These are phyloP conservation scores for Allobates femoralis DNA, from an alignment of 2,797 vertebrate species.

Conservation along the genomic window DNA sequence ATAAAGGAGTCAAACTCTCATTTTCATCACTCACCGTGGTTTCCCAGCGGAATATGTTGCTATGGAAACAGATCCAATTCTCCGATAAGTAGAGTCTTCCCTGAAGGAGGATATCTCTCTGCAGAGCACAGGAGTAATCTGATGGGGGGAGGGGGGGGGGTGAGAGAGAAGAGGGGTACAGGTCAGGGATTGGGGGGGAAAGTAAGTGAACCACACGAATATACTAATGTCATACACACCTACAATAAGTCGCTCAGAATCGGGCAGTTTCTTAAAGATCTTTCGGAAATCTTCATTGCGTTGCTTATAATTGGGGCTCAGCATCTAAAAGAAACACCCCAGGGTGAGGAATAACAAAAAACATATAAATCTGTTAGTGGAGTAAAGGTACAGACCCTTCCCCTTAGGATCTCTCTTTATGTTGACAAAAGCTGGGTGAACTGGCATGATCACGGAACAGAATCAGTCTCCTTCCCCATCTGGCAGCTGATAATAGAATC, in stretches of 20 bases:
- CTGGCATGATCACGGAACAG: too few relatives aligned
- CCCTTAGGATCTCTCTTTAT: too few relatives aligned
- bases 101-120: constrained; percentile 91
- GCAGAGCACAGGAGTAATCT: constrained; percentile 93
- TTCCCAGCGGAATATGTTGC: constrained; percentile 96
- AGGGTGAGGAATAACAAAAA: constrained; percentile 25
- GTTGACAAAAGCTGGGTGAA: too few relatives aligned
- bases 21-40: constrained; percentile 80
- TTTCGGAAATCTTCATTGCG: constrained; percentile 91
- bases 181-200: not conserved
- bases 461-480: too few relatives aligned
- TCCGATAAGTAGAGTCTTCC: constrained; percentile 90
- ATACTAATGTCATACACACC: constrained; percentile 73
- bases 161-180: not conserved
- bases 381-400: not conserved
- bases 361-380: not conserved
- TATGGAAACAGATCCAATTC: constrained; percentile 94
- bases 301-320: constrained; percentile 92
- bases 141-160: constrained; percentile 49
- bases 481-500: too few relatives aligned
- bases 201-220: accelerated
- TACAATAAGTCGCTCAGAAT: constrained; percentile 88
- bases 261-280: constrained; percentile 90
- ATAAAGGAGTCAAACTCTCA: constrained; percentile 5
- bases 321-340: constrained; percentile 75